phyloP scores from a whole-genome alignment of 2,888 invertebrate species.

The Sialis lutaria region DNA sequence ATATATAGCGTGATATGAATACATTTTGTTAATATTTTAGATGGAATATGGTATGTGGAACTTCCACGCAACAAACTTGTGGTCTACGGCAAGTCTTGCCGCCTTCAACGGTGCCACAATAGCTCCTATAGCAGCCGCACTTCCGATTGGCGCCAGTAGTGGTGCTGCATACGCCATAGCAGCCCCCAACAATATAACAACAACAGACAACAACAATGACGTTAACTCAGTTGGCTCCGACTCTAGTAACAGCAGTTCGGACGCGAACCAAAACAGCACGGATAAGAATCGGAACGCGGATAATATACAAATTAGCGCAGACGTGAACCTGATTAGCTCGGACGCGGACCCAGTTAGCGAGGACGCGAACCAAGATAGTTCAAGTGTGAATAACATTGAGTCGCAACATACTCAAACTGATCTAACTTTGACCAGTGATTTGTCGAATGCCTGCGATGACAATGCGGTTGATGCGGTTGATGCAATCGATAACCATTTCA shows the following conservation, averaged over 20 bases:
- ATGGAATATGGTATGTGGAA: constrained; percentile 7
- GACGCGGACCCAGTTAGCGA: neutral
- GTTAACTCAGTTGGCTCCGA: neutral
- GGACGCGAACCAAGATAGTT: constrained; percentile 4
- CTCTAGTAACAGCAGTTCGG: constrained; percentile 1
- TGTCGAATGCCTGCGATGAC: constrained; percentile 5
- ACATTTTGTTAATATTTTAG: neutral
- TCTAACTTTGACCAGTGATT: constrained; percentile 1
- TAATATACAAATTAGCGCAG: neutral
- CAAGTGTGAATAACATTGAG: neutral
- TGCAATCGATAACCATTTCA: neutral
- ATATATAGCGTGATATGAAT: neutral
- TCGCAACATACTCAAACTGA: constrained; percentile 1
- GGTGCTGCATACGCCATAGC: constrained; percentile 1
- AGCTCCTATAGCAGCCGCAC: constrained; percentile 2
- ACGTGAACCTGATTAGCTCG: neutral
- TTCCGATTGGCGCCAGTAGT: neutral
- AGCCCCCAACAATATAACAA: neutral
- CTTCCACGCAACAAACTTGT: constrained; percentile 2
- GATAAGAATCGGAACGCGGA: constrained; percentile 9
- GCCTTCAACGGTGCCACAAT: constrained; percentile 2
- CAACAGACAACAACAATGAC: neutral
- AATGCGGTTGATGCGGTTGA: constrained; percentile 1
- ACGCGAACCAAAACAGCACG: constrained; percentile 2
- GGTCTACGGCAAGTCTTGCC: constrained; percentile 3